Base-by-base conservation (phyloP, 2,888 invertebrate genomes). In the Fragum fragum region DNA sequence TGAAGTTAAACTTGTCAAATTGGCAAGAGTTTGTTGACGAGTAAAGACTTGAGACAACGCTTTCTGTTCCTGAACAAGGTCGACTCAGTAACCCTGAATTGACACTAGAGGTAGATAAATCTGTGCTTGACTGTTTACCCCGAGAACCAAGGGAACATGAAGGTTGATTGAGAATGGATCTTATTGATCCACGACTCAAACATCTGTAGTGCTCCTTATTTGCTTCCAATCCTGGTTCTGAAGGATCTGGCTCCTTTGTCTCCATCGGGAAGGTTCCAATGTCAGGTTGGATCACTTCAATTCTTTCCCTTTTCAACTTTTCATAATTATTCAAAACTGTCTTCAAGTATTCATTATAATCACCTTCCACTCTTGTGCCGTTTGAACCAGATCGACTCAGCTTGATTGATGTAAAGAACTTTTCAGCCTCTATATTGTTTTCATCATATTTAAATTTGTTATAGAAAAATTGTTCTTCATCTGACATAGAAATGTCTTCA, bases 101-200 rank as follows among this genome's bases (percentile, higher is more conserved):
- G 1, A 9, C 7, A 28, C 28, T 23, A 23, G 42, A 42, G 42
- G 39, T 42, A 21, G 42, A 42, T 23, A 21, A 18, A 26, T 76
- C 81, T 18, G 72, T 59, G 70, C 68, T 79, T 2, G 68, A 21
- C 29, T 75, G 73, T 66, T 61, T 82, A 32, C 76, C 70, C 52
- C 79, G 69, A 23, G 85, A 85, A 36, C 80, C 80, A 1, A 85
- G 76, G 6, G 85, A 85, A 28, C 72, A 76, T 9, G 85, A 85
- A 0, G 78, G 82, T 26, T 76, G 66, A 72, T 75, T 83, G n/a
- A 85, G 59, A 11, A 81, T 63, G 0, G 77, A 73, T 39, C 76
- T 61, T 6, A 85, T 79, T 11, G 85, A 85, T 16, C 80, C 83
- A 26, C 85, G 73, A 63, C 85, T 85, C 1, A 85, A 63, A 61